A percentile compares a stretch with the other conserved stretches of the same genome.
Evolutionary conservation across 2,797 vertebrate species (phyloP).

Genomic region (Karalla daura): DNA sequence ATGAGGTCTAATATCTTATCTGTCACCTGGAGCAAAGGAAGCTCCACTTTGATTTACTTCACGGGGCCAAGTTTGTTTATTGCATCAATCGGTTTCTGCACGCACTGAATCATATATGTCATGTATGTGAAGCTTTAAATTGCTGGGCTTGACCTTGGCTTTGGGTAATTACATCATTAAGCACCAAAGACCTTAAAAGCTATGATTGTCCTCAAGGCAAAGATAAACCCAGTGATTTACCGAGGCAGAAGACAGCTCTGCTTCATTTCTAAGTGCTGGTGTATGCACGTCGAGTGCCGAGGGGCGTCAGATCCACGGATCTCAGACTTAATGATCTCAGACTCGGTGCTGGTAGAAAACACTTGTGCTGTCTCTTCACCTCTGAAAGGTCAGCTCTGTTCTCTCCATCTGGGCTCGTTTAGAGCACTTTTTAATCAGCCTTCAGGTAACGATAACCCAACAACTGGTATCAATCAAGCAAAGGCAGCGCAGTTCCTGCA

Average conservation of each 20-base stretch:
- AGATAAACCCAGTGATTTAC: constrained; percentile 66
- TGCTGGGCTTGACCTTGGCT: constrained; percentile 27
- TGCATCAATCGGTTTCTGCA: not conserved
- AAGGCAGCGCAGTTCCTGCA: not conserved
- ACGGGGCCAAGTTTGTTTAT: not conserved
- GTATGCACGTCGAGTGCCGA: constrained; percentile 8
- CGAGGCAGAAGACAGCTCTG: constrained; percentile 33
- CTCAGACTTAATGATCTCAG: constrained; percentile 46
- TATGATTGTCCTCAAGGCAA: constrained; percentile 54
- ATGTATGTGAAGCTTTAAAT: constrained; percentile 47
- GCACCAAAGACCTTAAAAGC: constrained; percentile 49
- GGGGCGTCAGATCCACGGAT: constrained; percentile 23
- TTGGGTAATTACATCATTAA: constrained; percentile 45
- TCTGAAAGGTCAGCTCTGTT: not conserved
- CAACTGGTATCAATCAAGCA: constrained; percentile 42
- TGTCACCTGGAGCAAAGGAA: not conserved
- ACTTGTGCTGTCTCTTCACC: constrained; percentile 16
- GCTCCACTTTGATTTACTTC: not conserved
- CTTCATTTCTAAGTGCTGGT: constrained; percentile 39
- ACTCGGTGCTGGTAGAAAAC: constrained; percentile 22
- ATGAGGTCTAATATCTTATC: not conserved
- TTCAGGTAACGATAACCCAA: constrained; percentile 17
- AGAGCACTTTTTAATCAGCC: constrained; percentile 6
- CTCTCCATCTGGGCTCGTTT: constrained; percentile 44
- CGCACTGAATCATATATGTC: constrained; percentile 27